phyloP scores from a whole-genome alignment of 2,888 invertebrate species.

The Trissoscelio sp. region DNA sequence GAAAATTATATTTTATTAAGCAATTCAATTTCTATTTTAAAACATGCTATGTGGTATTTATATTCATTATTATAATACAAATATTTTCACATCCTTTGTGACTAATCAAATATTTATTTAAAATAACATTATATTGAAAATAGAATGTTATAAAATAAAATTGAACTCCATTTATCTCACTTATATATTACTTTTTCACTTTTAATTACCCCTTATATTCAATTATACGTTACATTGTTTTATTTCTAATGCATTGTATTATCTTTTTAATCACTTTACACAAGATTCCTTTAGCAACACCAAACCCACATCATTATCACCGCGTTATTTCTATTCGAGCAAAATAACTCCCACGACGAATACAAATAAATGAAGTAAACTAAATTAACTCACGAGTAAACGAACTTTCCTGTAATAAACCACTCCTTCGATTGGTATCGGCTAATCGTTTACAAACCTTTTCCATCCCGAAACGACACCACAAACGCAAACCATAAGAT shows the following conservation, averaged over 20 bases:
- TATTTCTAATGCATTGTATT: too few species aligned
- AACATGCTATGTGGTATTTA: too few species aligned
- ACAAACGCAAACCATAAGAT: neutral
- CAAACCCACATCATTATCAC: neutral
- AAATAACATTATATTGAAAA: too few species aligned
- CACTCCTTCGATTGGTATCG: neutral
- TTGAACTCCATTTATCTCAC: too few species aligned
- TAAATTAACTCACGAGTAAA: neutral
- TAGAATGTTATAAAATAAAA: too few species aligned
- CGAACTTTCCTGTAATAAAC: neutral
- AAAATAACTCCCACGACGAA: neutral
- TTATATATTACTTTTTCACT: too few species aligned
- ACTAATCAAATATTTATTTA: too few species aligned
- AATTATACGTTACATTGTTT: neutral
- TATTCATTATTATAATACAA: too few species aligned
- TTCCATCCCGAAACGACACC: neutral
- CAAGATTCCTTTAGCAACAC: neutral
- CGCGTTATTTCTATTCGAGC: neutral
- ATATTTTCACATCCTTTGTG: too few species aligned
- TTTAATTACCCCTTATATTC: too few species aligned
- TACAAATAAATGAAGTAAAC: neutral
- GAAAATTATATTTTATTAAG: too few species aligned
- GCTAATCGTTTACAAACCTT: neutral
- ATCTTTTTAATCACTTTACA: neutral
- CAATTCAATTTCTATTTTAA: too few species aligned